A percentile compares a stretch with the other conserved stretches of the same genome.
These are phyloP conservation scores for Odontamblyopus lacepedii DNA, from an alignment of 2,797 vertebrate genomes.

Conservation along the genomic window DNA sequence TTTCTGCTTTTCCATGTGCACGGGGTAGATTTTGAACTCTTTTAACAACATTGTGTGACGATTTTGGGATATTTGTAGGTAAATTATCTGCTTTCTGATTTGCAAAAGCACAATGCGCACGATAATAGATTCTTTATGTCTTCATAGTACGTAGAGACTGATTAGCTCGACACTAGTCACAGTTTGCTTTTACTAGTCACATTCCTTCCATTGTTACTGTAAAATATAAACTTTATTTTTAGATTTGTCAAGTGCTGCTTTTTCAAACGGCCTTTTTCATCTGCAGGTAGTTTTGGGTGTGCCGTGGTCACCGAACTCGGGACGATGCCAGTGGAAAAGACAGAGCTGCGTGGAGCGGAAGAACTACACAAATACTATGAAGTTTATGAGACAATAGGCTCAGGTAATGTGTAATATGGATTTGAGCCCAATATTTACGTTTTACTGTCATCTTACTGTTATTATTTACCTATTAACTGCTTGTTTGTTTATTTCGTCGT, in stretches of 20 bases:
- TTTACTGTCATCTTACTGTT: background rate
- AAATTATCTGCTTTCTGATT: background rate
- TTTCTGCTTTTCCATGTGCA: background rate
- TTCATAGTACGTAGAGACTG: background rate
- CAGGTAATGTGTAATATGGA: slow-evolving; percentile 75
- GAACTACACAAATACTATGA: slow-evolving; percentile 89
- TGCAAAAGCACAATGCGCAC: too few relatives aligned
- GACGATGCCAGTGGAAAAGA: slow-evolving; percentile 69
- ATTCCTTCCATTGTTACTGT: background rate
- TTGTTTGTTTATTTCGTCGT: background rate
- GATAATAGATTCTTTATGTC: background rate
- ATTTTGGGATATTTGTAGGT: slow-evolving; percentile 32
- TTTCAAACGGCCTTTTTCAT: background rate
- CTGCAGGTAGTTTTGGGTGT: slow-evolving; percentile 12
- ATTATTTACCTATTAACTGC: background rate
- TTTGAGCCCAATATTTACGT: background rate
- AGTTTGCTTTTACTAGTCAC: background rate
- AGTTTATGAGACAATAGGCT: slow-evolving; percentile 88
- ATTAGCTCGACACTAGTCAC: background rate
- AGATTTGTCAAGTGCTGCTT: background rate
- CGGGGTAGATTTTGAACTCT: background rate
- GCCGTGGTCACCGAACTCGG: slow-evolving; percentile 11
- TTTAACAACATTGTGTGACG: background rate
- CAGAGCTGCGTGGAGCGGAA: slow-evolving; percentile 69
- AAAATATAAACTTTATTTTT: background rate